These are phyloP conservation scores for Columbina picui DNA, from an alignment of 2,113 vertebrate genomes.

Conservation along the genomic window DNA sequence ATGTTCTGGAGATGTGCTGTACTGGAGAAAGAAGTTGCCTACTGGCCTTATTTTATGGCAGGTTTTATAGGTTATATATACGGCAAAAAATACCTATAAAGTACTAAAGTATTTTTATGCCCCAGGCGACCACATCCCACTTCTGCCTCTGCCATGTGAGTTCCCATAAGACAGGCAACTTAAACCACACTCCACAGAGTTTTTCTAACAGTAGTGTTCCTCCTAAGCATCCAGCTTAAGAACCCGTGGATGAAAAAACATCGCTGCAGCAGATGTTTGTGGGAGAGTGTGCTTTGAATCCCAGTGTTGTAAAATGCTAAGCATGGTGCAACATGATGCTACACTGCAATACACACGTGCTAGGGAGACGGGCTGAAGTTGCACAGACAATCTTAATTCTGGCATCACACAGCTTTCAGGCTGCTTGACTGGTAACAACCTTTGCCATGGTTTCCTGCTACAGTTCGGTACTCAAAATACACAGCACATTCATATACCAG, in stretches of 20 bases:
- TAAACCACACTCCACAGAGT: neutral
- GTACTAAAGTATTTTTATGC: neutral
- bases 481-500: neutral
- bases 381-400: neutral
- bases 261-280: neutral
- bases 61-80: neutral
- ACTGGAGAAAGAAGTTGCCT: neutral
- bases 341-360: fast-evolving
- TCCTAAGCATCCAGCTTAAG: fast-evolving
- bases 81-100: neutral
- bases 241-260: neutral
- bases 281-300: neutral
- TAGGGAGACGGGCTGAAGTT: neutral
- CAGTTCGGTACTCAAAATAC: neutral
- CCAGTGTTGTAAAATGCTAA: neutral
- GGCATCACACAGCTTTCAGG: neutral
- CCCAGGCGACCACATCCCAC: neutral
- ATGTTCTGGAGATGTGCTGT: neutral
- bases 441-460: neutral
- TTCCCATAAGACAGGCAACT: fast-evolving
- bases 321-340: neutral
- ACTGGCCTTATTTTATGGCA: neutral
- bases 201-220: neutral
- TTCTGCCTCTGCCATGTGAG: neutral
- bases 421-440: neutral